phyloP scores from a whole-genome alignment of 2,888 invertebrate species.

The Drymonia ruficornis region DNA sequence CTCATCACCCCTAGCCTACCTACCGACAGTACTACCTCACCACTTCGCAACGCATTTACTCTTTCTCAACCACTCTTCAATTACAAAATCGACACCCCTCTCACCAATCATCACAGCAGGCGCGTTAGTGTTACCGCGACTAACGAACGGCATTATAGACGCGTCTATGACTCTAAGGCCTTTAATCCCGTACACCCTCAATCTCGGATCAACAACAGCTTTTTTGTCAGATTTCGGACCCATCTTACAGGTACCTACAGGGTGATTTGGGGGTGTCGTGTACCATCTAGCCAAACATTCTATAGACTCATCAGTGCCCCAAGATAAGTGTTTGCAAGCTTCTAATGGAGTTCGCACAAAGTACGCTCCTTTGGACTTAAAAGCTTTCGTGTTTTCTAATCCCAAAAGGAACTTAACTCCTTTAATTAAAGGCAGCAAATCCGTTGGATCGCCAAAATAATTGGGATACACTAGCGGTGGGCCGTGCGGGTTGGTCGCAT shows the following conservation, averaged over 20 bases:
- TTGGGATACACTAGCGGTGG: slow-evolving; percentile 88
- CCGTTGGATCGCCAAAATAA: slow-evolving; percentile 85
- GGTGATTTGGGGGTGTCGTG: slow-evolving; percentile 78
- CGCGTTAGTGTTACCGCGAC: slow-evolving; percentile 92
- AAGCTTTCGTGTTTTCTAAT: slow-evolving; percentile 83
- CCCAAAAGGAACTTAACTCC: slow-evolving; percentile 84
- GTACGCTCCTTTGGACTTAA: slow-evolving; percentile 81
- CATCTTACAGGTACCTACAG: slow-evolving; percentile 71
- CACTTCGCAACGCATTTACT: neutral
- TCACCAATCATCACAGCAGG: slow-evolving; percentile 93
- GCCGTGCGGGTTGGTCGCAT: slow-evolving; percentile 87
- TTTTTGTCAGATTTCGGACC: slow-evolving; percentile 82
- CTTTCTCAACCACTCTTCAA: slow-evolving; percentile 50
- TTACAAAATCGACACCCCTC: slow-evolving; percentile 53
- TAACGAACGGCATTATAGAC: slow-evolving; percentile 91
- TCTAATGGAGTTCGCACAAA: slow-evolving; percentile 81
- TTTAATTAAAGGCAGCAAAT: slow-evolving; percentile 84
- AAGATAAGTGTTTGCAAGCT: slow-evolving; percentile 83
- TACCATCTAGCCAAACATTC: slow-evolving; percentile 86
- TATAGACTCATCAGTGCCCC: slow-evolving; percentile 87
- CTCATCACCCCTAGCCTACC: too few species aligned
- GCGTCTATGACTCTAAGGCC: slow-evolving; percentile 89
- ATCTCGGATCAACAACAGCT: slow-evolving; percentile 88
- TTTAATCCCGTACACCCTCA: slow-evolving; percentile 86
- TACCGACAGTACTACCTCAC: neutral